These are phyloP conservation scores for Crocuta crocuta DNA, from an alignment of 2,113 vertebrate species.

Conservation along the genomic window DNA sequence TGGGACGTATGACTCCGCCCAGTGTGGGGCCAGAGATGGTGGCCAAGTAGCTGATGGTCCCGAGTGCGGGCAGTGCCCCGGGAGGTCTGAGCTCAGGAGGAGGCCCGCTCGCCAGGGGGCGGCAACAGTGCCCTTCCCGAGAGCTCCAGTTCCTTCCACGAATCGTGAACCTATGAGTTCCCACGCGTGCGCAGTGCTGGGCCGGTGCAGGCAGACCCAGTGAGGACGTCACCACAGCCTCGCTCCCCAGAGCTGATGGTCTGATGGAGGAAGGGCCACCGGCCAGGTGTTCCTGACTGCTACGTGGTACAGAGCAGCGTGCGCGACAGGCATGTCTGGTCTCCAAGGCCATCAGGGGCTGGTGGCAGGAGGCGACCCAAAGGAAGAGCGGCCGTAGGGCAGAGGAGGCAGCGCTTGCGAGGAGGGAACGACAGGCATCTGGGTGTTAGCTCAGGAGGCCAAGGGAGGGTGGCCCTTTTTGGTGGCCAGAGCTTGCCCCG, in stretches of 20 bases:
- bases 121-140: rapidly evolving
- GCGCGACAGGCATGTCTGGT: background rate
- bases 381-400: too few species aligned
- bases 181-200: rapidly evolving
- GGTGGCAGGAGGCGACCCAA: background rate
- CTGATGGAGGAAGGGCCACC: background rate
- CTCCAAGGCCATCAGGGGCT: background rate
- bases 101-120: rapidly evolving
- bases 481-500: rapidly evolving
- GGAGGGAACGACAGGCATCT: rapidly evolving
- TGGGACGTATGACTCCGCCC: background rate
- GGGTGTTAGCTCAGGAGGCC: too few species aligned
- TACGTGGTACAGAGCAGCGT: background rate
- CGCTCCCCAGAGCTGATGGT: rapidly evolving
- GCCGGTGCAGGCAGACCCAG: rapidly evolving
- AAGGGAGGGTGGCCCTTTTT: rapidly evolving
- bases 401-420: background rate
- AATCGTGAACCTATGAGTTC: too few species aligned
- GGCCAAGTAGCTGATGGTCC: background rate
- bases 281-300: background rate
- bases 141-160: too few species aligned
- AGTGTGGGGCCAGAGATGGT: rapidly evolving
- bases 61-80: rapidly evolving
- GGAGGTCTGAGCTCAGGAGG: background rate
- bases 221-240: rapidly evolving